Percentiles rank a stretch among this genome's conserved stretches.
Evolutionary conservation across 2,888 invertebrate species (phyloP).

Genomic region (Ectobius pallidus): DNA sequence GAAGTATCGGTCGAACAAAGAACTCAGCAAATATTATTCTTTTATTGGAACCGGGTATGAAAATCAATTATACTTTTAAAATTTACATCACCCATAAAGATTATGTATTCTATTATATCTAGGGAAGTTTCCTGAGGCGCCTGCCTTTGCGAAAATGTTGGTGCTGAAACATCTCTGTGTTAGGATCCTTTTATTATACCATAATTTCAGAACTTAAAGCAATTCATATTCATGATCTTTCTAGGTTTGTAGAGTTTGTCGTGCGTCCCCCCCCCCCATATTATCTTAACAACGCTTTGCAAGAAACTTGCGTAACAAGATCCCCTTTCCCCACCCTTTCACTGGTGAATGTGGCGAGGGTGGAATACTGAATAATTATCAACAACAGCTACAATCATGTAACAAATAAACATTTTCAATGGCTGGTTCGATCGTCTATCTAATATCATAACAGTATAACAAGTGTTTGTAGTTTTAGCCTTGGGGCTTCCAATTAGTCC

Average conservation of each 20-base stretch:
- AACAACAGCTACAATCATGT: background rate
- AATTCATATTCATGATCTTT: constrained; percentile 6
- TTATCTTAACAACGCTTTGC: background rate
- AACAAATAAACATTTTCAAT: background rate
- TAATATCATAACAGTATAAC: too few species aligned
- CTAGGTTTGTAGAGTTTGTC: background rate
- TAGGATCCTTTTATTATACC: background rate
- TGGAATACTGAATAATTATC: background rate
- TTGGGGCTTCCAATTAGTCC: too few species aligned
- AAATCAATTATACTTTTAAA: too few species aligned
- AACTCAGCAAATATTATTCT: too few species aligned
- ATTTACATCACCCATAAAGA: too few species aligned
- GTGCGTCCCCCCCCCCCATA: background rate
- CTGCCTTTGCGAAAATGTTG: too few species aligned
- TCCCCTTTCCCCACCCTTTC: background rate
- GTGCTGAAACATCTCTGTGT: too few species aligned
- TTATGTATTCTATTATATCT: too few species aligned
- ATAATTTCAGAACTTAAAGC: background rate
- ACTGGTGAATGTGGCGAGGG: background rate
- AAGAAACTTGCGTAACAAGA: constrained; percentile 11
- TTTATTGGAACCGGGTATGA: too few species aligned
- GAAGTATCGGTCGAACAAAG: background rate
- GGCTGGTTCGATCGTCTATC: too few species aligned
- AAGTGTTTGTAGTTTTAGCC: too few species aligned
- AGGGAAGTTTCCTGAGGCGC: too few species aligned